Evolutionary conservation across 2,888 invertebrate species (phyloP).

Genomic region (Nephrotoma appendiculata): DNA sequence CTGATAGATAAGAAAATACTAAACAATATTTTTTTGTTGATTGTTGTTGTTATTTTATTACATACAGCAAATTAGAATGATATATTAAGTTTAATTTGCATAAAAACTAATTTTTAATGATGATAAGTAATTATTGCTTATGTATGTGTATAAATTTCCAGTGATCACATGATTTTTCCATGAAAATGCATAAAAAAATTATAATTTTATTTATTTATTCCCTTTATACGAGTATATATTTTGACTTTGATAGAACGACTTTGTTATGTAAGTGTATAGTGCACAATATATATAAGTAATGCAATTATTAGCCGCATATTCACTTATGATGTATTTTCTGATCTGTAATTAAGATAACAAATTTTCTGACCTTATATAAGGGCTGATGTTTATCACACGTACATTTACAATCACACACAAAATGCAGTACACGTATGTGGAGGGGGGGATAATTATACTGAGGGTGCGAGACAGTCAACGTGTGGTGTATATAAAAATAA

Average conservation of each 20-base stretch:
- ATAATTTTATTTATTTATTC: not conserved
- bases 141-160: not conserved
- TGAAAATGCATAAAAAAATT: not conserved
- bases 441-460: not conserved
- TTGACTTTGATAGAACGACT: not conserved
- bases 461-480: not conserved
- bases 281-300: not conserved
- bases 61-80: not conserved
- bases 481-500: not conserved
- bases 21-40: not conserved
- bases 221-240: not conserved
- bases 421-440: not conserved
- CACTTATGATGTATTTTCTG: not conserved
- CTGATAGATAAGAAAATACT: not conserved
- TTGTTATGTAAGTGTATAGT: not conserved
- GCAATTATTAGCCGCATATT: not conserved
- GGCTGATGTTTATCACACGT: not conserved
- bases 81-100: not conserved
- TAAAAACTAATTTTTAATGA: not conserved
- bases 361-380: not conserved
- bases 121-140: not conserved
- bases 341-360: not conserved
- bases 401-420: not conserved
- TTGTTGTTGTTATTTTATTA: not conserved
- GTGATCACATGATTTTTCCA: not conserved